A percentile compares a stretch with the other conserved stretches of the same genome.
These are phyloP conservation scores for Gymnocypris eckloni DNA, from an alignment of 2,797 vertebrate species.

Conservation along the genomic window DNA sequence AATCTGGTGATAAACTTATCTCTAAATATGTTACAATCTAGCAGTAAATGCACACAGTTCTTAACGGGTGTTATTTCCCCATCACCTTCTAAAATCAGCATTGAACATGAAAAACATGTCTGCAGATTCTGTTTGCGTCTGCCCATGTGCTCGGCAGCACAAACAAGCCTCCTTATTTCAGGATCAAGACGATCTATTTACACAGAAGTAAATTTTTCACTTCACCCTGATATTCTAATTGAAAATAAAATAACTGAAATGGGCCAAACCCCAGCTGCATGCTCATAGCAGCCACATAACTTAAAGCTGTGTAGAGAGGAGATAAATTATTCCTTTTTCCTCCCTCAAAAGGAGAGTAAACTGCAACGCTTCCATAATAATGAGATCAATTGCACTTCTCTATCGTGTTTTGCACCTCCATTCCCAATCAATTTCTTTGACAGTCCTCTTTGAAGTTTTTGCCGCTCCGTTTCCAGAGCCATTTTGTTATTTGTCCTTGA, in stretches of 20 bases:
- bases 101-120: not conserved
- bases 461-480: slow-evolving; percentile 12
- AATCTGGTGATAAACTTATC: no score
- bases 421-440: slow-evolving; percentile 52
- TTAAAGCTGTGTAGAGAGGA: slow-evolving; percentile 9
- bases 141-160: not conserved
- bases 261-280: slow-evolving; percentile 10
- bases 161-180: slow-evolving; percentile 6
- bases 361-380: slow-evolving; percentile 46
- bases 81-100: not conserved
- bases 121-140: not conserved
- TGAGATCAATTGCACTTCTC: slow-evolving; percentile 49
- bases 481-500: slow-evolving; percentile 54
- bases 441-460: slow-evolving; percentile 53
- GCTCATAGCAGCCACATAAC: slow-evolving; percentile 6
- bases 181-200: slow-evolving; percentile 41
- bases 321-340: slow-evolving; percentile 37
- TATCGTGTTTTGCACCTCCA: slow-evolving; percentile 35
- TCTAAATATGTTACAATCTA: no score
- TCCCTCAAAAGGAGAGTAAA: slow-evolving; percentile 42
- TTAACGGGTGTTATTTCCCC: no score
- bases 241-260: slow-evolving; percentile 11
- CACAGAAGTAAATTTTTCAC: slow-evolving; percentile 30
- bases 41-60: no score
- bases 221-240: not conserved